phyloP scores from a whole-genome alignment of 1,140 invertebrate species.

The Anoplophora glabripennis region DNA sequence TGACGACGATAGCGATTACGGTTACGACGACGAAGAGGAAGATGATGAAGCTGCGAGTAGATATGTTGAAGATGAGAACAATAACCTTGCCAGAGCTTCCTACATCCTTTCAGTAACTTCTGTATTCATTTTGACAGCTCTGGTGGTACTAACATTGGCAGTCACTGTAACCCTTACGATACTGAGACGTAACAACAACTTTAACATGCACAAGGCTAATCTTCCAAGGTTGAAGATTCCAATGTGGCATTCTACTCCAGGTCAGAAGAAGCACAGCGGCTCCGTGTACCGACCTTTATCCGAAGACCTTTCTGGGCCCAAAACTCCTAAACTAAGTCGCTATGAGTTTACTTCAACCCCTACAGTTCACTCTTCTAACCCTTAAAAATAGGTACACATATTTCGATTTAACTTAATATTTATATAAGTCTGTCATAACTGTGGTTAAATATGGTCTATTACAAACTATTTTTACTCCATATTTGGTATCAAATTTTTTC shows the following conservation, averaged over 20 bases:
- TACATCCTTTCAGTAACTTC: constrained; percentile 47
- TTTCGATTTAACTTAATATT: neutral
- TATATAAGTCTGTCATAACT: constrained; percentile 23
- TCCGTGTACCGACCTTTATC: constrained; percentile 45
- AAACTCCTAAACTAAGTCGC: constrained; percentile 33
- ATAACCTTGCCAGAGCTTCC: constrained; percentile 27
- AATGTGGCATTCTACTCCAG: constrained; percentile 28
- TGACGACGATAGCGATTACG: constrained; percentile 39
- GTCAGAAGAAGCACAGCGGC: constrained; percentile 44
- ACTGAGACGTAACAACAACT: constrained; percentile 32
- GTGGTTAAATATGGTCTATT: constrained; percentile 6
- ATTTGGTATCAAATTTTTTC: too few relatives aligned
- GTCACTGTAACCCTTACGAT: constrained; percentile 37
- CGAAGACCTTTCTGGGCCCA: constrained; percentile 39
- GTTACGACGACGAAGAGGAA: constrained; percentile 35
- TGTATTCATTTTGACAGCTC: constrained; percentile 50
- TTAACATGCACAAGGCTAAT: constrained; percentile 38
- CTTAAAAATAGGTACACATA: constrained; percentile 10
- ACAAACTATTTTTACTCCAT: too few relatives aligned
- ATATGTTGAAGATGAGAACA: constrained; percentile 19
- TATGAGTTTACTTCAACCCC: constrained; percentile 33
- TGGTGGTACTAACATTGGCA: constrained; percentile 46
- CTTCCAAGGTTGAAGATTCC: constrained; percentile 42
- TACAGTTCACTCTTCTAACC: constrained; percentile 25
- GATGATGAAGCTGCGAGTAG: constrained; percentile 40